Base-by-base conservation (phyloP, 2,797 vertebrate genomes). In the Euphonia xanthogaster region DNA sequence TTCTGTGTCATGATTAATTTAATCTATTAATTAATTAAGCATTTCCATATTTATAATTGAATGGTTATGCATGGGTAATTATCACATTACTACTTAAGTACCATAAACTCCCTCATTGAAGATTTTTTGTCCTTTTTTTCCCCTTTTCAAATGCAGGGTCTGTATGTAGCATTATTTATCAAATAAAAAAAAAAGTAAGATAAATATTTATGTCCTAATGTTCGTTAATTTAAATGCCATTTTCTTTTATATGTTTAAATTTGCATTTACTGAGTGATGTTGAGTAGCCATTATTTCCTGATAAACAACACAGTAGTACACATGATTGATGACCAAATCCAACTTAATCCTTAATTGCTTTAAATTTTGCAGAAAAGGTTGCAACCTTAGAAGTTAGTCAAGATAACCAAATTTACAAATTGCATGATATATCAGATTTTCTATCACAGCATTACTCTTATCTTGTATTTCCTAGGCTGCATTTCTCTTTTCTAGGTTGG, bases 41-140 rank as follows among this genome's bases (percentile, higher is more conserved):
- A 87, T 90, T 87, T 83, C 44, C 72, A 60, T 71, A 84, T 94
- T 96, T 95, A 93, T 88, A 94, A 83, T 86, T 88, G 75, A 96
- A 35, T 82, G 58, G 60, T 73, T 88, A 77, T 73, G 77, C 94
- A 90, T 90, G 90, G 58, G 23, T 92, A 94, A 95, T 94, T 90
- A 92, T 76, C 72, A 58, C 54, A 73, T 94, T 94, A 90, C 25
- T 88, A 79, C 50, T 90, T 93, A 95, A 96, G 83, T 66, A 93
- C 68, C 44, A 50, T 72, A 66, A 94, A 80, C 28, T 91, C 31
- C 33, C 17, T 88, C 30, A 73, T 6, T 88, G 65, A 80, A 87
- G 53, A 20, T 15, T 65, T 82, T 60, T 83, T 76, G 22, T 54
- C 30, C 8, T 24, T 30, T 75, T 33, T 51, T 72, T 35, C 57